Base-by-base conservation (phyloP, 1,140 invertebrate species). In the Bombus fervidus region DNA sequence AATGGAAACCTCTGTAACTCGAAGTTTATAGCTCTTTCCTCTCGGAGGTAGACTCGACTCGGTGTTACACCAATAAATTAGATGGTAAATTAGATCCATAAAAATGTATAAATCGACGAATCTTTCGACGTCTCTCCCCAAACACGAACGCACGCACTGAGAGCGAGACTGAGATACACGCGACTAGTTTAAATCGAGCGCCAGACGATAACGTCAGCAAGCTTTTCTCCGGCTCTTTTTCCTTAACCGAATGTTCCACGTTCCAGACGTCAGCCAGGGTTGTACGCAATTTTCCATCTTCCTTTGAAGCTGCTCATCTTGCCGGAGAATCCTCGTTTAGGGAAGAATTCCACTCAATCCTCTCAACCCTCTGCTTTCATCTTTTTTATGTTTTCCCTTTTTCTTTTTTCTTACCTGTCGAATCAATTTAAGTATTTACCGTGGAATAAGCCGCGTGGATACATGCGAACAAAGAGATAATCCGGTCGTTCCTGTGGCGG, bases 271-370 rank as follows among this genome's bases (percentile, higher is more conserved):
- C n/a, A 15, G 8, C 53, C 69, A 25, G n/a, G 25, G 31, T 25
- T 37, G n/a, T n/a, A 68, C 79, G 57, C 39, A 74, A 73, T 73
- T 86, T 81, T 86, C n/a, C 53, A 53, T 75, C 62, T 62, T 41
- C 59, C 72, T 83, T 83, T 83, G 80, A 86, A 83, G 59, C 37
- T 28, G 66, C 34, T 73, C 80, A 31, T 57, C 69, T 83, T 34
- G 47, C 81, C 71, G 39, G 31, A 37, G 59, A 68, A 83, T 66
- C 41, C 57, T 73, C 85, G 81, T 86, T 86, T 83, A 66, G 57
- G 41, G 47, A 84, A 78, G 81, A 83, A 83, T 86, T 84, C 76
- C 68, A 79, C 78, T 76, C 85, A 31, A 86, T 34, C n/a, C 43
- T 37, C 37, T 74, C 85, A 10, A 31, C 66, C 15, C 12, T 41